These are phyloP conservation scores for Oppia nitens DNA, from an alignment of 1,140 invertebrate species.

Conservation along the genomic window DNA sequence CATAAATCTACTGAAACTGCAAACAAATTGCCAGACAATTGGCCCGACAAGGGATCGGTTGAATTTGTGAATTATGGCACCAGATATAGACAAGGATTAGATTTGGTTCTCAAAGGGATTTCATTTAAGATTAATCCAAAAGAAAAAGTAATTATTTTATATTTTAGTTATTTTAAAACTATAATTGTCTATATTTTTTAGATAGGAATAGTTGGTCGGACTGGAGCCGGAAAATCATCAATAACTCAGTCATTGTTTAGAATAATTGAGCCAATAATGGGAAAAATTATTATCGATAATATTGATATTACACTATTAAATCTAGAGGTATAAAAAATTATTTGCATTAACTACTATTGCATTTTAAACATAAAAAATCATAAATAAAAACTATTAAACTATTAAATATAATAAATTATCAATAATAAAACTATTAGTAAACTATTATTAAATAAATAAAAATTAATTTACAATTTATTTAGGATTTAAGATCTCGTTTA, in stretches of 20 bases:
- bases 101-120: slow-evolving; percentile 27
- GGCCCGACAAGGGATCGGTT: slow-evolving; percentile 24
- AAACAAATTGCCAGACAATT: slow-evolving; percentile 11
- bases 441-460: too few species aligned
- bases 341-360: too few species aligned
- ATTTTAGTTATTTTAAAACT: neutral
- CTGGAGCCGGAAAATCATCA: slow-evolving; percentile 38
- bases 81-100: slow-evolving; percentile 25
- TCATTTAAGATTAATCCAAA: slow-evolving; percentile 23
- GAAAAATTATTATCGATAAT: slow-evolving; percentile 75
- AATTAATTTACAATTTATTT: slow-evolving; percentile 63
- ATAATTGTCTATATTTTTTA: slow-evolving; percentile 19
- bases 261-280: slow-evolving; percentile 36
- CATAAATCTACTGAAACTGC: slow-evolving; percentile 21
- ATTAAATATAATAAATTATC: too few species aligned
- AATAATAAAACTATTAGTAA: slow-evolving; percentile 34
- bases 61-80: slow-evolving; percentile 24
- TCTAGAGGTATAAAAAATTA: too few species aligned
- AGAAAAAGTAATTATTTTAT: slow-evolving; percentile 25
- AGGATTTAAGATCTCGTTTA: slow-evolving; percentile 51
- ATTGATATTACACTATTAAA: slow-evolving; percentile 68
- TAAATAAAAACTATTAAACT: too few species aligned
- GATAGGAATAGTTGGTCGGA: slow-evolving; percentile 39
- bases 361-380: too few species aligned
- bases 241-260: slow-evolving; percentile 35